Conservation (phyloP, 30 jellyfish, hydroid and myxozoan genomes). For the Sanderia malayensis region DNA sequence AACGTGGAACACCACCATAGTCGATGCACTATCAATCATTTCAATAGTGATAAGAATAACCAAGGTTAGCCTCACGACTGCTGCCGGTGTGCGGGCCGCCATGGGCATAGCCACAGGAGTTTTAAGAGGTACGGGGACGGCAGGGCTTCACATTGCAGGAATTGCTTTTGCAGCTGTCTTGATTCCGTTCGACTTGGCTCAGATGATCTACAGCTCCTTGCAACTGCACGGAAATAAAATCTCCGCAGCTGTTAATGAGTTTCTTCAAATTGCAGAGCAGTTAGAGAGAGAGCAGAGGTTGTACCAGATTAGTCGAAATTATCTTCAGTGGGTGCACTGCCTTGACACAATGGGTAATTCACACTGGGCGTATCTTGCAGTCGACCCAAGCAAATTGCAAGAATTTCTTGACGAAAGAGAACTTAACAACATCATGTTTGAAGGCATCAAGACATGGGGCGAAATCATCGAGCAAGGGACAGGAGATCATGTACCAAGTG, state of each 20-base stretch:
- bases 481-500: conserved; percentile 26
- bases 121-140: conserved; percentile 54
- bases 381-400: too few relatives aligned
- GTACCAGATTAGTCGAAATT: conserved; percentile 14
- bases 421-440: too few relatives aligned
- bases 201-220: conserved; percentile 37
- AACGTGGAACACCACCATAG: conserved; percentile 27
- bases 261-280: conserved; percentile 11
- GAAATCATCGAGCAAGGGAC: conserved; percentile 20
- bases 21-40: neutral
- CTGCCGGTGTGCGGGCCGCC: conserved; percentile 21
- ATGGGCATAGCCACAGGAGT: conserved; percentile 19
- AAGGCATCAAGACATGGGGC: too few relatives aligned
- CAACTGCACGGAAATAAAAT: conserved; percentile 35
- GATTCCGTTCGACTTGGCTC: conserved; percentile 58
- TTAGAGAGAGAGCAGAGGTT: conserved; percentile 35
- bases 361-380: conserved; percentile 36
- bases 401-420: too few relatives aligned
- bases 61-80: conserved; percentile 44
- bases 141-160: conserved; percentile 64
- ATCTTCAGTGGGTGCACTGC: conserved; percentile 1
- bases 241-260: conserved; percentile 27
- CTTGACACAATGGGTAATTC: conserved; percentile 7
- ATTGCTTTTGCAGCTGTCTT: conserved; percentile 31
- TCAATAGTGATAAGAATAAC: conserved; percentile 19